Evolutionary conservation across 2,797 vertebrate species (phyloP), one percentile per base, ranked within the genome.

Genomic region (Pteropus rufus): DNA sequence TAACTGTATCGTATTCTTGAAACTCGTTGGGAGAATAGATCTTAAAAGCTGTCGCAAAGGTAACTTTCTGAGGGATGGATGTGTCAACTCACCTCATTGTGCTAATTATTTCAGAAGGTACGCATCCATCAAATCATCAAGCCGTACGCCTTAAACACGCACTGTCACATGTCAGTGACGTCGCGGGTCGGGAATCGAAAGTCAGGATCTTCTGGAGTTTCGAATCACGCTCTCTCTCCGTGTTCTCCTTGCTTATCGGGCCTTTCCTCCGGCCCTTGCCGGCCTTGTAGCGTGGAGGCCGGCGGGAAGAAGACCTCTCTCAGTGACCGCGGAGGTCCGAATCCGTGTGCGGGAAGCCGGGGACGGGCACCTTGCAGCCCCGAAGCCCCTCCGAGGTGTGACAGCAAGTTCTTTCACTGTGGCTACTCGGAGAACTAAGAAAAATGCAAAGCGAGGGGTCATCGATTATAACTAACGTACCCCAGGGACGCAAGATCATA

Each of bases 71-170:
- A 44, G 69, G 1, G 24, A 41, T 1, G 24, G 12, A 1, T 1
- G 23, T 36, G 44, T 36, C 19, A 36, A 12, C n/a, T 21, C 77
- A 60, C 10, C 54, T n/a, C 6, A 10, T 1, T 7, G 44, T 12
- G 81, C 23, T 26, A 0, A 18, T 19, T n/a, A 36, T 18, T n/a
- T 64, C 39, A 44, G 58, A 15, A n/a, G 2, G 23, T 16, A 82
- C 2, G 10, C 7, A 0, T 9, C 7, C 1, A 46, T 10, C 19
- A 9, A 24, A 46, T 46, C 16, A 2, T 14, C 41, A 23, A 4
- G 2, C 4, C 0, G 19, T 1, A 7, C 2, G 1, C 19, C 39
- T 24, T 23, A 9, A n/a, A 62, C 19, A 0, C 11, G 24, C 29
- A 5, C 58, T 2, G 58, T n/a, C 9, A 9, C 9, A 23, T 46